A percentile compares a stretch with the other conserved stretches of the same genome.
phyloP scores from a whole-genome alignment of 2,888 invertebrate species.

The Rhagophthalmus giganteus region DNA sequence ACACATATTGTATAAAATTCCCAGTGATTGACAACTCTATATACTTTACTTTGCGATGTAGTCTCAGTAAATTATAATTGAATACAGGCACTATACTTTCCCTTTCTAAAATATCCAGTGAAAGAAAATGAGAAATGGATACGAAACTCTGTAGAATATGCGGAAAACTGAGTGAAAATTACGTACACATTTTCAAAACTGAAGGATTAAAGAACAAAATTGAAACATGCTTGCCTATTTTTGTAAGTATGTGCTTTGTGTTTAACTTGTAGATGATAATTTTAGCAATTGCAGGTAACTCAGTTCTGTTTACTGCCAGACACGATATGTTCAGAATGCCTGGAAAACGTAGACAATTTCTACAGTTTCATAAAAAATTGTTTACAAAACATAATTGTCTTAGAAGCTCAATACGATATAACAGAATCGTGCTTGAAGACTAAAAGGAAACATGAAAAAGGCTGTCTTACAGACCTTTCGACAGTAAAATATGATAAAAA shows the following conservation, averaged over 20 bases:
- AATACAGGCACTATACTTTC: slow-evolving; percentile 26
- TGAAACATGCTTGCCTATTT: slow-evolving; percentile 54
- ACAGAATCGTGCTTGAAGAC: slow-evolving; percentile 51
- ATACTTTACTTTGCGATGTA: slow-evolving; percentile 5
- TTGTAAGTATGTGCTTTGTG: slow-evolving; percentile 46
- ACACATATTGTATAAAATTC: neutral
- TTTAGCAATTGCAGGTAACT: slow-evolving; percentile 41
- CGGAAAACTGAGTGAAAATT: slow-evolving; percentile 48
- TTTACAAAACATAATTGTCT: slow-evolving; percentile 50
- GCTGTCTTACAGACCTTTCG: slow-evolving; percentile 54
- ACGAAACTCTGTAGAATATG: slow-evolving; percentile 53
- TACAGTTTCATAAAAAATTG: slow-evolving; percentile 51
- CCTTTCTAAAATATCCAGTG: slow-evolving; percentile 7
- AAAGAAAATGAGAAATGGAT: slow-evolving; percentile 42
- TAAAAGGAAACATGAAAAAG: slow-evolving; percentile 54
- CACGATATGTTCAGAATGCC: slow-evolving; percentile 50
- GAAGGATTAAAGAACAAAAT: slow-evolving; percentile 53
- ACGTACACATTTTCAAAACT: slow-evolving; percentile 51
- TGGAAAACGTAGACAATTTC: slow-evolving; percentile 48
- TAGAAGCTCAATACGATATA: slow-evolving; percentile 51
- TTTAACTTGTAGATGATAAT: too few species aligned
- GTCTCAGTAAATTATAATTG: slow-evolving; percentile 22
- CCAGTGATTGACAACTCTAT: neutral
- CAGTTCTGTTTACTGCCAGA: slow-evolving; percentile 51
- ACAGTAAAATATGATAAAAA: slow-evolving; percentile 44